Conservation (phyloP, 2,797 vertebrate genomes). For the Poecilia gillii region DNA sequence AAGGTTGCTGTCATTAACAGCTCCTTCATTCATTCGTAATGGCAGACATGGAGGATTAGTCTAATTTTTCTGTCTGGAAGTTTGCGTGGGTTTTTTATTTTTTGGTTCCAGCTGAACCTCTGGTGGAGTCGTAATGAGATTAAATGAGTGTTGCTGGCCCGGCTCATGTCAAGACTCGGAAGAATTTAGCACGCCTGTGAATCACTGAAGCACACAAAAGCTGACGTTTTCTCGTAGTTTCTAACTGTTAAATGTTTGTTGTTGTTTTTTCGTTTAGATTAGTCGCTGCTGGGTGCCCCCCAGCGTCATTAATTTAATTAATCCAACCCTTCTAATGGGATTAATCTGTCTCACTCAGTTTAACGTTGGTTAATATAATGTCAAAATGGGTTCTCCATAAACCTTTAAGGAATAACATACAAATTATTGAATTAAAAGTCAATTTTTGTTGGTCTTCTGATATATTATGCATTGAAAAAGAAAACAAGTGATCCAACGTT, state of each 20-base stretch:
- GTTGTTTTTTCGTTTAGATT: conserved; percentile 55
- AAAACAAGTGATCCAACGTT: no score
- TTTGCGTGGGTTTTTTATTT: conserved; percentile 66
- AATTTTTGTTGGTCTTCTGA: neutral
- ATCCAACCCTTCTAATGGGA: conserved; percentile 30
- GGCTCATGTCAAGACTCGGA: conserved; percentile 74
- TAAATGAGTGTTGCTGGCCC: conserved; percentile 76
- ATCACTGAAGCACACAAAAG: conserved; percentile 59
- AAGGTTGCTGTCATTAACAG: conserved; percentile 70
- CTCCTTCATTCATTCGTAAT: conserved; percentile 72
- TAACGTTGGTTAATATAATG: conserved; percentile 35
- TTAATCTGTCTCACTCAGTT: conserved; percentile 46
- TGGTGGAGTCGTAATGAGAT: conserved; percentile 79
- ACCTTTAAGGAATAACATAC: neutral
- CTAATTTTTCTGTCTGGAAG: conserved; percentile 69
- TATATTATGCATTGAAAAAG: neutral
- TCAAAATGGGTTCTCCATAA: neutral
- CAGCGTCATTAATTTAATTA: conserved; percentile 72
- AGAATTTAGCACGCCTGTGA: conserved; percentile 72
- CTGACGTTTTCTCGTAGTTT: conserved; percentile 63
- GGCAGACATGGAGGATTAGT: conserved; percentile 75
- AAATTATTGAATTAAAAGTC: neutral
- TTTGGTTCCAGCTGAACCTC: conserved; percentile 66
- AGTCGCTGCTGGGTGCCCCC: conserved; percentile 49
- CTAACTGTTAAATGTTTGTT: conserved; percentile 57